phyloP scores from a whole-genome alignment of 2,888 invertebrate species.

The Stenotaenia linearis region DNA sequence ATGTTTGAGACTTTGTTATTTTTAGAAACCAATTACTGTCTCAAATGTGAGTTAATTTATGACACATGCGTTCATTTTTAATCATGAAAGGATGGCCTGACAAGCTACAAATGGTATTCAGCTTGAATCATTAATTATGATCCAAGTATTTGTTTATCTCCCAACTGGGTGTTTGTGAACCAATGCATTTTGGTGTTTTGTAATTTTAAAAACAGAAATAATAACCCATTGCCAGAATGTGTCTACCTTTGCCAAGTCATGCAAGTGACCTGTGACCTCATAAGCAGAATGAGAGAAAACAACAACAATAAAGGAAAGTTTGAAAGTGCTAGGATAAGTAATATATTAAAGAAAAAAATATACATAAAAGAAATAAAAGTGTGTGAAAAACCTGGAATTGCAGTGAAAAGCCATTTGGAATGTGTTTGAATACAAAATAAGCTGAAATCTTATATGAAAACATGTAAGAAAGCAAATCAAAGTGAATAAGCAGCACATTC shows the following conservation, averaged over 20 bases:
- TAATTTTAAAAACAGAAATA: constrained; percentile 2
- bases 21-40: constrained; percentile 32
- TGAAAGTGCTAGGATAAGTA: not conserved
- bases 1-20: constrained; percentile 28
- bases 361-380: not conserved
- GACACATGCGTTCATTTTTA: constrained; percentile 15
- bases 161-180: not conserved
- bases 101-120: constrained; percentile 29
- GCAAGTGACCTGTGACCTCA: constrained; percentile 11
- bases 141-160: not conserved
- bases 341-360: not conserved
- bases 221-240: constrained; percentile 18
- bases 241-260: constrained; percentile 26
- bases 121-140: constrained; percentile 24
- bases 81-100: constrained; percentile 23
- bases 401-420: not conserved
- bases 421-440: not conserved
- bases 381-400: not conserved
- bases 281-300: not conserved
- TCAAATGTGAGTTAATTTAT: not conserved
- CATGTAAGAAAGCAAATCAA: not conserved
- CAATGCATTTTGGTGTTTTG: not conserved
- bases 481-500: not conserved
- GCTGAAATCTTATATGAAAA: not conserved
- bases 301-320: not conserved